Evolutionary conservation across 2,888 invertebrate species (phyloP), one percentile per base, ranked within the genome.

Genomic region (Endomychus coccineus): DNA sequence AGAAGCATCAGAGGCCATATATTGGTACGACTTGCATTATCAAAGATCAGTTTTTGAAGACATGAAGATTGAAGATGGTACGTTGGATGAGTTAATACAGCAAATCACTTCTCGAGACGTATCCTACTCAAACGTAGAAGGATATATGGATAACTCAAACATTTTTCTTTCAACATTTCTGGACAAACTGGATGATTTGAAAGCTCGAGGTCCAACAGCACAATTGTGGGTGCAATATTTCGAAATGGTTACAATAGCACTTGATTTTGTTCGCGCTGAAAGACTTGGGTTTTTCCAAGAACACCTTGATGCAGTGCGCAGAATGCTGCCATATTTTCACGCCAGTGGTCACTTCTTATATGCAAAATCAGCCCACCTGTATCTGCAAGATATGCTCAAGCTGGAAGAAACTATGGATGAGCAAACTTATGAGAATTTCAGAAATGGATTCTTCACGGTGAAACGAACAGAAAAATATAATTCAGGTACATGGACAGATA

Each of bases 271-370:
- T 30, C 34, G 48, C 15, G 56, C 55, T n/a, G n/a, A n/a, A n/a
- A n/a, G n/a, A n/a, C n/a, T n/a, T n/a, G n/a, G n/a, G n/a, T n/a
- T n/a, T n/a, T 40, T 16, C 5, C 4, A 54, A 43, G 44, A 34
- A 32, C 59, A 63, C 51, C 38, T 60, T 16, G 31, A 52, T 52
- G 21, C 35, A 40, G 43, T 53, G 12, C 19, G 22, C 41, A 42
- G 45, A 55, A 62, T 59, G 56, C 50, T 62, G 15, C 56, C 58
- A 3, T 54, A 55, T 55, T 61, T 59, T 46, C 54, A 61, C 40
- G 56, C 58, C 4, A 24, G 27, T 40, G 62, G 62, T 14, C 58
- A 66, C 47, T 58, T 58, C 27, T 33, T 45, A 3, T 60, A 59
- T 48, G 56, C 56, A 4, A 58, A 54, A 45, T 58, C 44, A 23